These are phyloP conservation scores for Drosophila sp. DNA, from an alignment of 1,140 invertebrate species.

Conservation along the genomic window DNA sequence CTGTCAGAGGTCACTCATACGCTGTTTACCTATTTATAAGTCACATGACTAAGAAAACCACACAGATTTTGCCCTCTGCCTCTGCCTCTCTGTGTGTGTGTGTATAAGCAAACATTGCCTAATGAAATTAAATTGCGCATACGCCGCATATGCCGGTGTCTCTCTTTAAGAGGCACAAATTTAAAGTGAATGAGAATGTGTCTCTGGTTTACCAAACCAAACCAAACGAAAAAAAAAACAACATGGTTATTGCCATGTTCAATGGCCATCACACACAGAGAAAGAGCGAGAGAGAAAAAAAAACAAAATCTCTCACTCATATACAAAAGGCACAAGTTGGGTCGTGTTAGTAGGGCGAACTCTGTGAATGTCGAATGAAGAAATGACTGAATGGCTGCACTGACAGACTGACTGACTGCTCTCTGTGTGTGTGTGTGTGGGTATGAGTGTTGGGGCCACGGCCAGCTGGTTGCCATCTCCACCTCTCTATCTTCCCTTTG, in stretches of 20 bases:
- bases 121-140: constrained; percentile 50
- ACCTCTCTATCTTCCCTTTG: constrained; percentile 7
- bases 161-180: constrained; percentile 40
- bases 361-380: constrained; percentile 53
- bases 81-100: background rate
- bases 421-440: constrained; percentile 14
- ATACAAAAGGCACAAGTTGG: constrained; percentile 20
- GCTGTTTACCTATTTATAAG: constrained; percentile 28
- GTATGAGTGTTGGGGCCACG: constrained; percentile 44
- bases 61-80: constrained; percentile 1
- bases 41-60: constrained; percentile 17
- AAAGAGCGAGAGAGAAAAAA: background rate
- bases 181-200: constrained; percentile 3
- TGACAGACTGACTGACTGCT: constrained; percentile 39
- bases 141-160: constrained; percentile 18
- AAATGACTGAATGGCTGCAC: constrained; percentile 57
- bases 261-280: constrained; percentile 42
- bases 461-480: constrained; percentile 24
- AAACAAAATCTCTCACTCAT: constrained; percentile 8
- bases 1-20: constrained; percentile 47
- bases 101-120: constrained; percentile 17
- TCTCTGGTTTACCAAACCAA: background rate
- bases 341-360: constrained; percentile 45
- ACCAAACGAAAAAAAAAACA: constrained; percentile 22
- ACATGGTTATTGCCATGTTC: constrained; percentile 55